Percentiles rank a stretch among this genome's conserved stretches.
Evolutionary conservation across 2,888 invertebrate genomes (phyloP).

Genomic region (Eumacrocentrus americanus): DNA sequence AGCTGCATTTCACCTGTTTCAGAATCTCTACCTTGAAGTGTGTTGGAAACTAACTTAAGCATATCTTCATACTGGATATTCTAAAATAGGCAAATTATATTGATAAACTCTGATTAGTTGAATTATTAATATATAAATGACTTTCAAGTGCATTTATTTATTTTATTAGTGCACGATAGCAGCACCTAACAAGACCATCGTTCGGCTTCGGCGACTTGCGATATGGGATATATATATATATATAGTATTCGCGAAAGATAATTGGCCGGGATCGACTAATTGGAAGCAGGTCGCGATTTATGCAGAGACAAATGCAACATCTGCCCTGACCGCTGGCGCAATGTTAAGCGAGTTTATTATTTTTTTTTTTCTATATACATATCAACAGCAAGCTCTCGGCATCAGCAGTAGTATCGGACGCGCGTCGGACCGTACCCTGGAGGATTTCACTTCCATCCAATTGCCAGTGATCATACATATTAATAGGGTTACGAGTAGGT

Average conservation of each 20-base stretch:
- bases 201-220: constrained; percentile 10
- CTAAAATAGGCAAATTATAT: background rate
- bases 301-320: constrained; percentile 35
- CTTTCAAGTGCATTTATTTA: constrained; percentile 17
- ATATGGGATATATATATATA: constrained; percentile 14
- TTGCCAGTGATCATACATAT: constrained; percentile 53
- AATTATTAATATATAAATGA: constrained; percentile 15
- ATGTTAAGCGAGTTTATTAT: constrained; percentile 13
- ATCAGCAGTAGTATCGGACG: constrained; percentile 24
- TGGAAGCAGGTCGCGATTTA: constrained; percentile 41
- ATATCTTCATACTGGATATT: background rate
- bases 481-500: constrained; percentile 43
- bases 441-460: constrained; percentile 44
- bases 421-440: constrained; percentile 30
- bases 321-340: constrained; percentile 27
- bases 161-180: constrained; percentile 20
- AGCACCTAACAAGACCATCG: constrained; percentile 19
- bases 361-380: background rate
- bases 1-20: no score
- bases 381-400: no score
- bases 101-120: background rate
- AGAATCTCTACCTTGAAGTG: no score
- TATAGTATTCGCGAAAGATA: constrained; percentile 21
- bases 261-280: constrained; percentile 46
- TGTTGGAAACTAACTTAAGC: no score